Base-by-base conservation (phyloP, 2,797 vertebrate genomes). In the Echeneis naucrates region DNA sequence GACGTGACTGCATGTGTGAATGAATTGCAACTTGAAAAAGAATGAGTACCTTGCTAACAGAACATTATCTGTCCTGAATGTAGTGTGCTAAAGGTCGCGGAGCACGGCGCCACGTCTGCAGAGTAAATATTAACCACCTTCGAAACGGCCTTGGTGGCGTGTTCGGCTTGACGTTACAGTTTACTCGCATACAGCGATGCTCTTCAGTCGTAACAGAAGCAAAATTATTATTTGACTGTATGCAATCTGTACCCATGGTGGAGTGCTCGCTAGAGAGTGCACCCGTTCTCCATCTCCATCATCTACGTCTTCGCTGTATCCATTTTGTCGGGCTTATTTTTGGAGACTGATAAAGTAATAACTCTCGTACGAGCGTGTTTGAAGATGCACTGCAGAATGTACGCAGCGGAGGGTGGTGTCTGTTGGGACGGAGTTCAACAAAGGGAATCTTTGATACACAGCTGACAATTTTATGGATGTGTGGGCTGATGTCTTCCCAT, bases 381-480 rank as follows among this genome's bases (percentile, higher is more conserved):
- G 83, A 81, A 87, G 85, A 72, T 2, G 40, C 33, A 66, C 67
- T 9, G 76, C 59, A 38, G 72, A 73, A 45, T 40, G 66, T 69
- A 54, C 50, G 63, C 65, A 30, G 82, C 2, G 37, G 73, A 68
- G 74, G 72, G 54, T 38, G 77, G 50, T 4, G 72, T 72, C 77
- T 84, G 77, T 30, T 40, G 78, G 78, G 81, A 86, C 64, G 16
- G 69, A 55, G 76, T 81, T 89, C 80, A 84, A 85, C 85, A 91
- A 91, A 91, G 82, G 76, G 89, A 91, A 90, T 92, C 56, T 51
- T 87, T 90, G 87, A 87, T 87, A 82, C 80, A 51, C 83, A 68
- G 71, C 82, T 89, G 87, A 89, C 90, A 92, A 80, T 81, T 80
- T 90, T 83, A 88, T 82, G 80, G 88, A 83, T 84, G 88, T 82